Evolutionary conservation across 1,140 invertebrate genomes (phyloP).

Genomic region (Myzus persicae): DNA sequence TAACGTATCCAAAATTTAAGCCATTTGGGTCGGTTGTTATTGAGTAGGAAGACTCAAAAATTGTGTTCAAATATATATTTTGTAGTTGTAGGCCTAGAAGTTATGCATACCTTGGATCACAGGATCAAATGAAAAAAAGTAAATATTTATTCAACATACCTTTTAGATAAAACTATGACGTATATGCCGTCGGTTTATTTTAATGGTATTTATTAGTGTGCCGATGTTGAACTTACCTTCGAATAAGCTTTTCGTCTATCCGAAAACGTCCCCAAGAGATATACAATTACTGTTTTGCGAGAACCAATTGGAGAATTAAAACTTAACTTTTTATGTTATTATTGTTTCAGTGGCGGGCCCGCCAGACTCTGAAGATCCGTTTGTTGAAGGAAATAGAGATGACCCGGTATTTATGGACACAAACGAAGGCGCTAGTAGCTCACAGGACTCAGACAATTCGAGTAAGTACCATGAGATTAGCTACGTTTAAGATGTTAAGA

Average conservation of each 20-base stretch:
- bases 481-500: neutral
- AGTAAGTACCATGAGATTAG: neutral
- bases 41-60: too few species aligned
- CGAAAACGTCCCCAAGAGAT: neutral
- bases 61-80: too few species aligned
- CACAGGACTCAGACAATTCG: neutral
- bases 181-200: too few species aligned
- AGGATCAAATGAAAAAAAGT: too few species aligned
- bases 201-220: neutral
- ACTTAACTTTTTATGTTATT: neutral
- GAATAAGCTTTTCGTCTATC: neutral
- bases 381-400: neutral
- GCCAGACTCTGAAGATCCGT: neutral
- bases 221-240: neutral
- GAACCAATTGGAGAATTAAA: neutral
- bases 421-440: neutral
- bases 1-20: too few species aligned
- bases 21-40: too few species aligned
- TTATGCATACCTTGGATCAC: too few species aligned
- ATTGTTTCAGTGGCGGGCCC: conserved; percentile 16
- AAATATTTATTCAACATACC: too few species aligned
- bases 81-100: too few species aligned
- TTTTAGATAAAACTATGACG: too few species aligned
- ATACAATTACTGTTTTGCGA: neutral
- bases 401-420: neutral